These are phyloP conservation scores for Elgaria multicarinata DNA, from an alignment of 2,113 vertebrate species.

Conservation along the genomic window DNA sequence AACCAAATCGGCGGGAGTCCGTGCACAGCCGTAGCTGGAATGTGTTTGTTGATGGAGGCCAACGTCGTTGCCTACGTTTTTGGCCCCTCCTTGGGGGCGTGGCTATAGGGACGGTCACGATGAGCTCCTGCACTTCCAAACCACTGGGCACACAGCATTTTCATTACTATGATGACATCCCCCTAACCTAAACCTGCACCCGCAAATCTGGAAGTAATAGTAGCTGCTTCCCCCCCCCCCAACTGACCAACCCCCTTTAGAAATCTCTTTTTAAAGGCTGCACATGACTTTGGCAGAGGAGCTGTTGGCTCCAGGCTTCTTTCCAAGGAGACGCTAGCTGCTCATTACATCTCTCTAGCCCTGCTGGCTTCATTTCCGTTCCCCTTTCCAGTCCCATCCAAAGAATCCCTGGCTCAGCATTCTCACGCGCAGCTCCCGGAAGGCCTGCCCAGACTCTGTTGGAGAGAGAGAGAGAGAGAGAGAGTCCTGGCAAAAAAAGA, in stretches of 20 bases:
- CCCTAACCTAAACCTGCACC: neutral
- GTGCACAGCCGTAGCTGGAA: too few relatives aligned
- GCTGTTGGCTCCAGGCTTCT: neutral
- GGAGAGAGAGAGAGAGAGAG: neutral
- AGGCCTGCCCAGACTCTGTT: neutral
- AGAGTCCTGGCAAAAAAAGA: neutral
- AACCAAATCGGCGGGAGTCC: too few relatives aligned
- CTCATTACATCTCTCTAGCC: neutral
- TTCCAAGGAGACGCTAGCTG: constrained; percentile 10
- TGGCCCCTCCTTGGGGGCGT: too few relatives aligned
- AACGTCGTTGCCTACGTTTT: too few relatives aligned
- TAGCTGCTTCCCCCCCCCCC: too few relatives aligned
- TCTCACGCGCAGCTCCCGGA: neutral
- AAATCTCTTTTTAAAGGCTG: neutral
- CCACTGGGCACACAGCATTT: neutral
- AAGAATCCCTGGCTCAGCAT: constrained; percentile 1
- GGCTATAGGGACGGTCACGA: too few relatives aligned
- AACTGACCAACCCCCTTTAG: neutral
- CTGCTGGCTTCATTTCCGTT: neutral
- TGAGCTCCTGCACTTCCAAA: too few relatives aligned
- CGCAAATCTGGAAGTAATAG: too few relatives aligned
- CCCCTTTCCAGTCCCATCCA: neutral
- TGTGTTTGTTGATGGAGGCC: too few relatives aligned
- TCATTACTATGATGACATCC: neutral
- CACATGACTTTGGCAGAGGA: neutral